Base-by-base conservation (phyloP, 2,888 invertebrate species). In the Germaria angustata region DNA sequence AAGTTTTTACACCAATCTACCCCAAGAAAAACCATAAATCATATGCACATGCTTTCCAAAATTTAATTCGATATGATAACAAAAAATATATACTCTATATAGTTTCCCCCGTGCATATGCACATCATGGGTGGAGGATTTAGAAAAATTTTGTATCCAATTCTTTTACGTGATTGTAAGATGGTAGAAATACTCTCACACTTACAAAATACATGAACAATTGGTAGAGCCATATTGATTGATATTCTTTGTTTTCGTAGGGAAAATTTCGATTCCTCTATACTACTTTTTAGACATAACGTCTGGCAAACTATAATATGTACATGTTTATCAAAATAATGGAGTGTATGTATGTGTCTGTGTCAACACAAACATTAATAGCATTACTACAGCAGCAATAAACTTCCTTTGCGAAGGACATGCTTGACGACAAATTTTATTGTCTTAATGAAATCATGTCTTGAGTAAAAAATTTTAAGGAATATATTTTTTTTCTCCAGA, bases 391-490 rank as follows among this genome's bases (percentile, higher is more conserved):
- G 46, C 46, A 55, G 41, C 41, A 71, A 55, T 22, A 55, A 11
- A 72, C 49, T 68, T 81, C 63, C 68, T 68, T 53, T 78, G 77
- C 49, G 53, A 81, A 73, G 61, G 77, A 81, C 63, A 73, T 55
- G 66, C 8, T 32, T 81, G 68, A 61, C 68, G 77, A 73, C 72
- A 81, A 55, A 78, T 22, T n/a, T 39, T 13, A 22, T 39, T 66
- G 2, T 41, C 41, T 28, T 6, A 24, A 24, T 57, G 59, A 65
- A 59, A 34, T 34, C 36, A 34, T n/a, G 17, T 8, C 1, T 28
- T 49, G 17, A 28, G n/a, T n/a, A n/a, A n/a, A n/a, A n/a, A n/a
- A n/a, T n/a, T n/a, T n/a, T n/a, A n/a, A n/a, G n/a, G n/a, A 28
- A 28, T 28, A 28, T 28, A 28, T 28, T 28, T n/a, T n/a, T n/a